These are phyloP conservation scores for Proterorhinus semilunaris DNA, from an alignment of 2,113 vertebrate species.

Conservation along the genomic window DNA sequence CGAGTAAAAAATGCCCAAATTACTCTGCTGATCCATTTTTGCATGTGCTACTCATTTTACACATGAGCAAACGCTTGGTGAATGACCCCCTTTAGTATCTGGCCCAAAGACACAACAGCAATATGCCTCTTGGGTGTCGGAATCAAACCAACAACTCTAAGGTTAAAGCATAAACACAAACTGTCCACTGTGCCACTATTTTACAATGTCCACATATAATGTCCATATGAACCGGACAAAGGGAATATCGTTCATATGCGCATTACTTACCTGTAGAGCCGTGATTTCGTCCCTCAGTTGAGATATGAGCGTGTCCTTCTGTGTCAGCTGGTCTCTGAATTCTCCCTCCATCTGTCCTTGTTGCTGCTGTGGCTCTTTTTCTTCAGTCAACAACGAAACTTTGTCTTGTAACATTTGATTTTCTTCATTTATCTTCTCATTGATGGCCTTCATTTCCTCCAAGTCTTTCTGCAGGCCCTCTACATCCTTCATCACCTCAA, in stretches of 20 bases:
- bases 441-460: slow-evolving; percentile 77
- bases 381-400: slow-evolving; percentile 66
- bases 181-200: no score
- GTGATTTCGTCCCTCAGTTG: slow-evolving; percentile 79
- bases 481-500: slow-evolving; percentile 77
- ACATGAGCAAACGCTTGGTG: no score
- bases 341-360: slow-evolving; percentile 59
- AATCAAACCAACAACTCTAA: no score
- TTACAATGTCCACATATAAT: no score
- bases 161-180: no score
- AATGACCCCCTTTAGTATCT: no score
- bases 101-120: no score
- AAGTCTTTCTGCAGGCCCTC: slow-evolving; percentile 81
- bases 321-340: slow-evolving; percentile 73
- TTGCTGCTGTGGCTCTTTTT: slow-evolving; percentile 65
- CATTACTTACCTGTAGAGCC: slow-evolving; percentile 82
- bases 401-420: slow-evolving; percentile 78
- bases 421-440: slow-evolving; percentile 80
- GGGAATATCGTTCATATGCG: neutral
- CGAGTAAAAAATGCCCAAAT: no score
- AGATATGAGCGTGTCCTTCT: slow-evolving; percentile 82
- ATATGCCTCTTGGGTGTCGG: no score
- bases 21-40: no score
- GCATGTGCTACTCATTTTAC: no score
- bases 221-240: no score